Evolutionary conservation across 2,113 vertebrate species (phyloP).

Genomic region (Gila orcuttii): DNA sequence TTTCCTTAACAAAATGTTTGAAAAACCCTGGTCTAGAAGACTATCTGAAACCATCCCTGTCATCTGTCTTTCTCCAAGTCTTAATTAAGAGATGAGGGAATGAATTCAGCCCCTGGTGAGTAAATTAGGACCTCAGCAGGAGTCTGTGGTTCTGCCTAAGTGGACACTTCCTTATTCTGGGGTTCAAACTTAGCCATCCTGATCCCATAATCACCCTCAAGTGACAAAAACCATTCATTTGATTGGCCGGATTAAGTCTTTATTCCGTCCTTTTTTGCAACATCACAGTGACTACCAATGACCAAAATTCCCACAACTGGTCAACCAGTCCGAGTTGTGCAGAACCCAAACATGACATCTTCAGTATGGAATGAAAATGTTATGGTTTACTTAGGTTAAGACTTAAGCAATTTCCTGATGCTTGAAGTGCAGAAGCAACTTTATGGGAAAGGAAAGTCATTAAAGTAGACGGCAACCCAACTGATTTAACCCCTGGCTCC

Average conservation of each 20-base stretch:
- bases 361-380: constrained; percentile 49
- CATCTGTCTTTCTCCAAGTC: neutral
- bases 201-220: constrained; percentile 67
- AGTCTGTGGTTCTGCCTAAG: constrained; percentile 55
- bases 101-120: neutral
- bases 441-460: constrained; percentile 63
- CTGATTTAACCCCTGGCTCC: constrained; percentile 43
- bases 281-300: constrained; percentile 57
- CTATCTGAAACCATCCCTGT: neutral
- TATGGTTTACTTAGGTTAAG: constrained; percentile 51
- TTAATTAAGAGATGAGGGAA: constrained; percentile 11
- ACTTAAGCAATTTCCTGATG: constrained; percentile 61
- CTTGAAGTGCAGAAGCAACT: constrained; percentile 48
- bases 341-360: constrained; percentile 41
- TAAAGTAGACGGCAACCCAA: constrained; percentile 48
- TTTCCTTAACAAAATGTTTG: neutral
- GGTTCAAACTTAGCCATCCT: constrained; percentile 55
- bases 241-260: constrained; percentile 64
- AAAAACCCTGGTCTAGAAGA: neutral
- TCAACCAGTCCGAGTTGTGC: neutral
- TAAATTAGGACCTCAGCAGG: neutral
- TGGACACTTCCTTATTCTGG: constrained; percentile 52
- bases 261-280: constrained; percentile 56
- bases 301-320: constrained; percentile 50
- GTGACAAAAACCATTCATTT: constrained; percentile 67